Base-by-base conservation (phyloP, 2,113 vertebrate species). In the Ascaphus truei region DNA sequence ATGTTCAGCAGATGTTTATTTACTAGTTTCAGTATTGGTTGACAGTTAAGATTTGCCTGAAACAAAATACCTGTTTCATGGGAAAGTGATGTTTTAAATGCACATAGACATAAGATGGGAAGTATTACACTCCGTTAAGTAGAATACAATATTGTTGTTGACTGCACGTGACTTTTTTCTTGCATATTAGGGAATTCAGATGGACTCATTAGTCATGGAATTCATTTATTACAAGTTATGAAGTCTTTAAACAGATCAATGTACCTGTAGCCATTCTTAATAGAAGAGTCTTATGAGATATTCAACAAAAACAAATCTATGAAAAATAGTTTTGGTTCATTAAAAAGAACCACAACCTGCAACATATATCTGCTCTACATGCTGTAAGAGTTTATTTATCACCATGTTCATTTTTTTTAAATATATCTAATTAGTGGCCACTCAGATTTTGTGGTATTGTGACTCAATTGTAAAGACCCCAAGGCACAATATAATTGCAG, bases 401-500 rank as follows among this genome's bases (percentile, higher is more conserved):
- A 34, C 43, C 26, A 22, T 66, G 26, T 52, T 31, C 16, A 26
- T 43, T 22, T 43, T 12, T 68, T 22, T 15, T 25, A 16, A n/a
- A n/a, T 22, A 15, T 58, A 15, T 56, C 33, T 48, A 41, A 68
- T 47, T 36, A 68, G 52, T 68, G 30, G 58, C 31, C 41, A 58
- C 58, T 26, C 33, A 68, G 39, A 52, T 58, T 33, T 68, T 68
- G 53, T 58, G 65, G 53, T 25, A 36, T 58, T 29, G 53, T 48
- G 43, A 68, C 65, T 66, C 50, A 56, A 53, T 56, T 53, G 29
- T 67, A 39, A 48, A 41, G 36, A 20, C 53, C 64, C 64, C 7
- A 56, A 58, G 53, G 65, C 53, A 68, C 34, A 68, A 68, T 58
- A 68, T 58, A 58, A 58, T 58, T 39, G 65, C 53, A 36, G 12